Evolutionary conservation across 2,888 invertebrate species (phyloP).

Genomic region (Cephus pulcher): DNA sequence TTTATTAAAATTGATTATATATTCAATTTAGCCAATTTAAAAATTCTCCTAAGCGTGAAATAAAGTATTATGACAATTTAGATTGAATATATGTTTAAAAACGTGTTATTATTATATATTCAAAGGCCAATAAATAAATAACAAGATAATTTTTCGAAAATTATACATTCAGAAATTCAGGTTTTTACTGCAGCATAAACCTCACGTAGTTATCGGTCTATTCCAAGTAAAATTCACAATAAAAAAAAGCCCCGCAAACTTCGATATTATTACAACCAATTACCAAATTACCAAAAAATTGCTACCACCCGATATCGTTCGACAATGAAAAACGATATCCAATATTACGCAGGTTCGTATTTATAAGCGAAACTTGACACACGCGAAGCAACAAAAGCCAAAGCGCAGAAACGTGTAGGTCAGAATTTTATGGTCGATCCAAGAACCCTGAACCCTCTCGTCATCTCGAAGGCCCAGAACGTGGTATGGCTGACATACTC

Average conservation of each 20-base stretch:
- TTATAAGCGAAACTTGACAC: background rate
- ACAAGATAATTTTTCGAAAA: background rate
- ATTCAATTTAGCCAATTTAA: background rate
- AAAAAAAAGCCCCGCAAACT: background rate
- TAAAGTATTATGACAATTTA: too few species aligned
- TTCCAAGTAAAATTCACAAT: background rate
- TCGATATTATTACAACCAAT: background rate
- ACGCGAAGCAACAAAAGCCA: background rate
- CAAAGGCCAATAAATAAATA: background rate
- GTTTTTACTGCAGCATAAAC: too few species aligned
- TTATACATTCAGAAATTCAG: too few species aligned
- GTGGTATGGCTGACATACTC: conserved; percentile 15
- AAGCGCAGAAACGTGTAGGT: conserved; percentile 27
- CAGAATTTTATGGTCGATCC: conserved; percentile 42
- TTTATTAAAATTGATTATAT: background rate
- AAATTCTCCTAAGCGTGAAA: background rate
- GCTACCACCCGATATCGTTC: background rate
- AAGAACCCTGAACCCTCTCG: conserved; percentile 11
- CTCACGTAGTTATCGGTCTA: too few species aligned
- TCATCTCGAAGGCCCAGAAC: conserved; percentile 25
- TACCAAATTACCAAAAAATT: background rate
- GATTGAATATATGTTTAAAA: too few species aligned
- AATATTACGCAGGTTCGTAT: background rate
- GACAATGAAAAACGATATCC: background rate
- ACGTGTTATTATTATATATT: background rate